Evolutionary conservation across 2,113 vertebrate genomes (phyloP).

Genomic region (Elgaria multicarinata): DNA sequence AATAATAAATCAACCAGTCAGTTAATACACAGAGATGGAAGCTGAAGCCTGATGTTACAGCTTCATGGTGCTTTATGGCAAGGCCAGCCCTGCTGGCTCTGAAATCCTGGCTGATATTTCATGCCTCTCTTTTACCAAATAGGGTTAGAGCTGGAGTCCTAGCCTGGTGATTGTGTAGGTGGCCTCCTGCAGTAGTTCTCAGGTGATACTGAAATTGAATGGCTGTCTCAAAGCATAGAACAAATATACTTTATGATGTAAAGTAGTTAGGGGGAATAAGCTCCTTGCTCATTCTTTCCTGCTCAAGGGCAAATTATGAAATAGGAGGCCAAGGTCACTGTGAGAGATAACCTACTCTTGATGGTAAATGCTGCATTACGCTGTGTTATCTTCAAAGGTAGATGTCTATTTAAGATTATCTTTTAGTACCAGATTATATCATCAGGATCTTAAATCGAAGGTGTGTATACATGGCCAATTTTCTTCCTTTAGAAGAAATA

Average conservation of each 20-base stretch:
- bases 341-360: not conserved
- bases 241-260: constrained; percentile 59
- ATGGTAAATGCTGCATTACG: not conserved
- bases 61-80: not conserved
- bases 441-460: not conserved
- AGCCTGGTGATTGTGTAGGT: constrained; percentile 54
- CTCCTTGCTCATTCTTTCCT: constrained; percentile 54
- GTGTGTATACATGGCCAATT: constrained; percentile 14
- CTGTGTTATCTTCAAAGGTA: not conserved
- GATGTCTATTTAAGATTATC: not conserved
- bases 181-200: constrained; percentile 31
- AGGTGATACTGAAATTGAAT: constrained; percentile 60
- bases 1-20: no score
- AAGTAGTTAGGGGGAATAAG: constrained; percentile 49
- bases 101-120: constrained; percentile 41
- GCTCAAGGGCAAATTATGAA: constrained; percentile 60
- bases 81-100: not conserved
- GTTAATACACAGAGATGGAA: no score
- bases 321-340: constrained; percentile 60
- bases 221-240: constrained; percentile 52
- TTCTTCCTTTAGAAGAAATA: constrained; percentile 43
- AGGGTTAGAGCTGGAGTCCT: constrained; percentile 49
- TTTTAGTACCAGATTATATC: not conserved
- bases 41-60: not conserved
- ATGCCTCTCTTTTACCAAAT: constrained; percentile 47